phyloP scores from a whole-genome alignment of 64 coral and sea anemone species.

The Montipora sp. region DNA sequence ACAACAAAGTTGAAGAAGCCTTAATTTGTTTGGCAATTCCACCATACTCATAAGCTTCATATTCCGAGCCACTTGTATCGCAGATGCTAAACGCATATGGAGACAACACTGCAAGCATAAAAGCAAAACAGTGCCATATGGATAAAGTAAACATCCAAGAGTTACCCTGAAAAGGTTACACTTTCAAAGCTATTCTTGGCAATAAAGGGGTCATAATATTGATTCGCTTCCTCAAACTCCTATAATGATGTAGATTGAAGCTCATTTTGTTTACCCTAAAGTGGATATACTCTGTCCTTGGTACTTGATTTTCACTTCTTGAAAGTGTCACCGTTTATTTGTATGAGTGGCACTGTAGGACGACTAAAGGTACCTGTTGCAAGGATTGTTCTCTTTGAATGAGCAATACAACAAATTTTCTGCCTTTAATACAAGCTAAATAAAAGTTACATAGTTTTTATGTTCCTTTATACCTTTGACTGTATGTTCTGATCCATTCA shows the following conservation, averaged over 20 bases:
- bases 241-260: too few species aligned
- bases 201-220: too few species aligned
- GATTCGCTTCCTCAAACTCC: too few species aligned
- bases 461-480: constrained; percentile 25
- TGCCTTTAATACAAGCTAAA: background rate
- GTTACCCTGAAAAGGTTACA: too few species aligned
- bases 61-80: constrained; percentile 83
- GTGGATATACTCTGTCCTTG: too few species aligned
- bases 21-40: constrained; percentile 82
- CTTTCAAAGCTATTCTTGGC: too few species aligned
- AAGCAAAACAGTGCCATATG: too few species aligned
- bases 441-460: background rate
- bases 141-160: too few species aligned
- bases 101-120: constrained; percentile 71
- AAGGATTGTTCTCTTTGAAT: background rate
- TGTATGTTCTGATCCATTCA: constrained; percentile 70
- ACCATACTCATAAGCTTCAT: constrained; percentile 70
- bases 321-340: too few species aligned
- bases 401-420: background rate
- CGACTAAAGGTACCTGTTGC: background rate
- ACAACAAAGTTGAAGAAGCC: constrained; percentile 33
- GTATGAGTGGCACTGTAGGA: too few species aligned
- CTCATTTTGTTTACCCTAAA: too few species aligned
- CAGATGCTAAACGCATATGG: constrained; percentile 97
- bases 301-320: too few species aligned